Conservation (phyloP, 2,113 vertebrate genomes). For the Clarias macrocephalus region DNA sequence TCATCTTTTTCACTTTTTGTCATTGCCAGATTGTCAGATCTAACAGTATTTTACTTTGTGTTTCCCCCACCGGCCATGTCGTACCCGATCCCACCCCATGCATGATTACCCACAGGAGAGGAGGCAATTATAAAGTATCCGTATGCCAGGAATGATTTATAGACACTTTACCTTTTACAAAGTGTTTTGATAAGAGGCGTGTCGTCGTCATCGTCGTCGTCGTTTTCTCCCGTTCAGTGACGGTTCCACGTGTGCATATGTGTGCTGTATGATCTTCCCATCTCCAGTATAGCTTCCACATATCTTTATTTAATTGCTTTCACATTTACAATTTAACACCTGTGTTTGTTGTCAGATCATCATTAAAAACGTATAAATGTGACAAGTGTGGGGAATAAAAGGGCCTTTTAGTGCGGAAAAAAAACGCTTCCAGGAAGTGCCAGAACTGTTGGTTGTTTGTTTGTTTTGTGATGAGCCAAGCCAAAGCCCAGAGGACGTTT, state of each 20-base stretch:
- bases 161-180: slow-evolving; percentile 45
- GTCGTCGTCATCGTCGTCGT: no score
- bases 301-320: slow-evolving; percentile 30
- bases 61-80: not conserved
- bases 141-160: slow-evolving; percentile 33
- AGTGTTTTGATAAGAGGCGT: slow-evolving; percentile 9
- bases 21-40: not conserved
- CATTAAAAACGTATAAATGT: slow-evolving; percentile 24
- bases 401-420: slow-evolving; percentile 38
- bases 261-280: not conserved
- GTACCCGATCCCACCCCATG: not conserved
- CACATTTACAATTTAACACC: slow-evolving; percentile 22
- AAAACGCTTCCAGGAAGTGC: slow-evolving; percentile 44
- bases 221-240: not conserved
- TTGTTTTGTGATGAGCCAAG: slow-evolving; percentile 62
- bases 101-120: slow-evolving; percentile 34
- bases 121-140: slow-evolving; percentile 27
- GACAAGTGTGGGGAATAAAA: slow-evolving; percentile 25
- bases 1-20: not conserved
- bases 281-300: slow-evolving; percentile 3
- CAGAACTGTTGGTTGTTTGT: slow-evolving; percentile 62
- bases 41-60: not conserved
- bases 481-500: slow-evolving; percentile 59
- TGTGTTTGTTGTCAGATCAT: slow-evolving; percentile 35
- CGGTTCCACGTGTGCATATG: not conserved